Conservation (phyloP, 2,113 vertebrate genomes). For the Neogobius melanostomus region DNA sequence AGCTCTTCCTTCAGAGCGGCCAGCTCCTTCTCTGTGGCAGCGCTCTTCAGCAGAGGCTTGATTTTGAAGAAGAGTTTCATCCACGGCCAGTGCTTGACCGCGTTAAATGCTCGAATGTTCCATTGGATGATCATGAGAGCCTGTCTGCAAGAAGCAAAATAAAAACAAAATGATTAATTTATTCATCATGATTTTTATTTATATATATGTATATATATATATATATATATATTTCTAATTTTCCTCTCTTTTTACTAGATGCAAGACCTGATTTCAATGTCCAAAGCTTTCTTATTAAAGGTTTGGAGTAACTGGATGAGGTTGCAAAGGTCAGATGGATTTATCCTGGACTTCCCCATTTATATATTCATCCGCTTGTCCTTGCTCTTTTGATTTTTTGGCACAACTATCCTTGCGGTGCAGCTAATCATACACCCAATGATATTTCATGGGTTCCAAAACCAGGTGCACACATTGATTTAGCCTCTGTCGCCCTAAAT, state of each 20-base stretch:
- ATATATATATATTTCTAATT: not conserved
- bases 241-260: not conserved
- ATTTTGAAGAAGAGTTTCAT: slow-evolving; percentile 98
- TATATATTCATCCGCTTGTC: slow-evolving; percentile 50
- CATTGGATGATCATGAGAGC: slow-evolving; percentile 92
- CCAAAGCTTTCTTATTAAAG: not conserved
- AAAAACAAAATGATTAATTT: not conserved
- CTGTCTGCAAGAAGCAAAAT: slow-evolving; percentile 54
- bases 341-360: slow-evolving; percentile 48
- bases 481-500: slow-evolving; percentile 61
- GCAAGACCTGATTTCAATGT: not conserved
- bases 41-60: slow-evolving; percentile 89
- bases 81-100: slow-evolving; percentile 95
- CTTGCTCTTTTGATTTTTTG: slow-evolving; percentile 43
- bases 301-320: slow-evolving; percentile 17
- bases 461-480: slow-evolving; percentile 51
- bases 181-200: not conserved
- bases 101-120: slow-evolving; percentile 92
- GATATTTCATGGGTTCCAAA: slow-evolving; percentile 52
- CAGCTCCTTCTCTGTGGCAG: slow-evolving; percentile 90
- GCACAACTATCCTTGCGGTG: slow-evolving; percentile 17
- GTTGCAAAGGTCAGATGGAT: slow-evolving; percentile 32
- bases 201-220: not conserved
- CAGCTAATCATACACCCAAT: slow-evolving; percentile 54
- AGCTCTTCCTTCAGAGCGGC: slow-evolving; percentile 84